A percentile compares a stretch with the other conserved stretches of the same genome.
phyloP scores from a whole-genome alignment of 1,140 invertebrate genomes.

The Orius laevigatus region DNA sequence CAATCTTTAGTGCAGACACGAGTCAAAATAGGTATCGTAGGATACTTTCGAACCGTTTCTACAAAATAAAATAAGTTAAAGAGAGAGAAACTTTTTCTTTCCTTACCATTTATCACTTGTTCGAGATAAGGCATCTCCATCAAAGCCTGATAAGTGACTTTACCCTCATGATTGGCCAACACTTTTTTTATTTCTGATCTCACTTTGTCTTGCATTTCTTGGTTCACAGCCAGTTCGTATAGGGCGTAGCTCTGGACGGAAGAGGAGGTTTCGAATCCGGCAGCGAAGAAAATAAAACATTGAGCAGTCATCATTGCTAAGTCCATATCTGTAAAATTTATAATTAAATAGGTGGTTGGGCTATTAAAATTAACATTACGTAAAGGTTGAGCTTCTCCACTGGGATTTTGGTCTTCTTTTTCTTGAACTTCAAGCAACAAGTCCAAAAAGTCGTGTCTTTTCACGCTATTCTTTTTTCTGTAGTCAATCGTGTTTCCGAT shows the following conservation, averaged over 20 bases:
- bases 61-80: neutral
- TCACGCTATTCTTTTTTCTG: slow-evolving; percentile 27
- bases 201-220: slow-evolving; percentile 37
- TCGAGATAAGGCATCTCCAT: slow-evolving; percentile 35
- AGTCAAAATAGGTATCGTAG: slow-evolving; percentile 29
- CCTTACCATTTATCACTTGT: slow-evolving; percentile 31
- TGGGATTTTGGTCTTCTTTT: slow-evolving; percentile 29
- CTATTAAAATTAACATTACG: neutral
- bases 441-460: slow-evolving; percentile 29
- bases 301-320: slow-evolving; percentile 24
- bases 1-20: slow-evolving; percentile 31
- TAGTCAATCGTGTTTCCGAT: slow-evolving; percentile 27
- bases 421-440: slow-evolving; percentile 21
- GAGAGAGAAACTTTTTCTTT: neutral
- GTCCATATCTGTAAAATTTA: slow-evolving; percentile 16
- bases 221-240: slow-evolving; percentile 39
- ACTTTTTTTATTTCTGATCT: slow-evolving; percentile 36
- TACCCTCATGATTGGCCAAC: slow-evolving; percentile 26
- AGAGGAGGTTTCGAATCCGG: slow-evolving; percentile 46
- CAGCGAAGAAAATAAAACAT: slow-evolving; percentile 32
- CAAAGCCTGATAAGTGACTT: slow-evolving; percentile 37
- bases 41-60: slow-evolving; percentile 40
- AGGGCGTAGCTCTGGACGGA: slow-evolving; percentile 34
- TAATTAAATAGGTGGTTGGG: no score
- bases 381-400: slow-evolving; percentile 27